Evolutionary conservation across 2,113 vertebrate species (phyloP).

Genomic region (Paramormyrops kingsleyae): DNA sequence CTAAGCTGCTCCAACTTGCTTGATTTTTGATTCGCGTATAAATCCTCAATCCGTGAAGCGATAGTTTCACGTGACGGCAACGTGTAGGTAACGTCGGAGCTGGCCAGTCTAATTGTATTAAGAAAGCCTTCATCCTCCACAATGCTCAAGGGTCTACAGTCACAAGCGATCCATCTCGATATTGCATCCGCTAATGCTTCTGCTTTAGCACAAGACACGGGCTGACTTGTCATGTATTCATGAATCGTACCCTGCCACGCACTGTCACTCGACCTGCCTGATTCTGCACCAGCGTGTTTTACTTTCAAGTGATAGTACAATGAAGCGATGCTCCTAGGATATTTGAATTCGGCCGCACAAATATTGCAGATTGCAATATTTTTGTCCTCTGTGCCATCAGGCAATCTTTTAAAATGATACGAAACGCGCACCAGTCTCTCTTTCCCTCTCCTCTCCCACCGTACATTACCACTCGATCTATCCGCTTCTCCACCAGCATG

Average conservation of each 20-base stretch:
- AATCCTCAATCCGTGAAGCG: not conserved
- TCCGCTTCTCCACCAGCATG: not conserved
- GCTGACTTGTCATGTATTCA: not conserved
- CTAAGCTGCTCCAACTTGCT: not conserved
- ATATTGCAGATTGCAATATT: not conserved
- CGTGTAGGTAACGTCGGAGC: not conserved
- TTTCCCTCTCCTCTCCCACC: not conserved
- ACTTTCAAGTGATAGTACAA: not conserved
- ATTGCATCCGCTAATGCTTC: not conserved
- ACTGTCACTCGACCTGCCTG: not conserved
- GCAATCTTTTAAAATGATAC: not conserved
- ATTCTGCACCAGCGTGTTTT: not conserved
- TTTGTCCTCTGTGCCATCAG: not conserved
- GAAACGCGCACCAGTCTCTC: not conserved
- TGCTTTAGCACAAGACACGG: not conserved
- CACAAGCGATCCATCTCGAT: not conserved
- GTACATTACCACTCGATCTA: not conserved
- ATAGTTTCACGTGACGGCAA: not conserved
- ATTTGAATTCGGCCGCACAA: not conserved
- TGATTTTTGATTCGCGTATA: not conserved
- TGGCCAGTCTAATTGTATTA: not conserved
- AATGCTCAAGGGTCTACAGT: not conserved
- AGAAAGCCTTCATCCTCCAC: not conserved
- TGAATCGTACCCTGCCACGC: not conserved
- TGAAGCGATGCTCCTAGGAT: not conserved